These are phyloP conservation scores for Sycophaga agraensis DNA, from an alignment of 1,140 invertebrate species.

Conservation along the genomic window DNA sequence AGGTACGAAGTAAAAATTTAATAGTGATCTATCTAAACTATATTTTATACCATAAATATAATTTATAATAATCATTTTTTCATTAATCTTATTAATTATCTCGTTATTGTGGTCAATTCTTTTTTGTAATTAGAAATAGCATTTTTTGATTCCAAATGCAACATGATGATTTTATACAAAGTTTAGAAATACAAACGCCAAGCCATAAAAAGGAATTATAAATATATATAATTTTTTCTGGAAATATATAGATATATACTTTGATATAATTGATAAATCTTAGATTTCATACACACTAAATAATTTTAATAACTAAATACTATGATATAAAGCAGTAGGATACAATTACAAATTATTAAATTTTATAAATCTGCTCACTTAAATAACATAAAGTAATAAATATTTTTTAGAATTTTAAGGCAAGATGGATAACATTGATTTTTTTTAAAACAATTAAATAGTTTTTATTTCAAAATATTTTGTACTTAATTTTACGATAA, in stretches of 20 bases:
- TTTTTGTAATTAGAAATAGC: slow-evolving; percentile 38
- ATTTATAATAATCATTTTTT: slow-evolving; percentile 34
- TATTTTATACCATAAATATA: slow-evolving; percentile 39
- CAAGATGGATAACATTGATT: no score
- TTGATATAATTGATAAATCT: slow-evolving; percentile 51
- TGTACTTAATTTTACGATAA: background rate
- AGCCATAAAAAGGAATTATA: slow-evolving; percentile 22
- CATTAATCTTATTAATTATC: slow-evolving; percentile 36
- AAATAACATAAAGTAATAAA: no score
- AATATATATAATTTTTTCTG: slow-evolving; percentile 14
- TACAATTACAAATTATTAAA: no score
- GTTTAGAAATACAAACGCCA: slow-evolving; percentile 30
- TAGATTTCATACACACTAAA: slow-evolving; percentile 39
- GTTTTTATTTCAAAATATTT: background rate
- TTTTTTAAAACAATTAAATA: background rate
- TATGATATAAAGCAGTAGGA: slow-evolving; percentile 19
- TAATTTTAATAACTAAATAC: slow-evolving; percentile 37
- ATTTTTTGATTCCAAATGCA: slow-evolving; percentile 38
- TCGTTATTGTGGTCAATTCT: slow-evolving; percentile 31
- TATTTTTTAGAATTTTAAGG: no score
- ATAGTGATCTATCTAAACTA: slow-evolving; percentile 56
- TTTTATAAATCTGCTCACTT: no score
- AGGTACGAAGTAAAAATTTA: slow-evolving; percentile 47
- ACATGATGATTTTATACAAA: slow-evolving; percentile 19
- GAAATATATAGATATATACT: slow-evolving; percentile 30